Evolutionary conservation across 2,797 vertebrate species (phyloP), one percentile per base, ranked within the genome.

Genomic region (Cetoscarus ocellatus): DNA sequence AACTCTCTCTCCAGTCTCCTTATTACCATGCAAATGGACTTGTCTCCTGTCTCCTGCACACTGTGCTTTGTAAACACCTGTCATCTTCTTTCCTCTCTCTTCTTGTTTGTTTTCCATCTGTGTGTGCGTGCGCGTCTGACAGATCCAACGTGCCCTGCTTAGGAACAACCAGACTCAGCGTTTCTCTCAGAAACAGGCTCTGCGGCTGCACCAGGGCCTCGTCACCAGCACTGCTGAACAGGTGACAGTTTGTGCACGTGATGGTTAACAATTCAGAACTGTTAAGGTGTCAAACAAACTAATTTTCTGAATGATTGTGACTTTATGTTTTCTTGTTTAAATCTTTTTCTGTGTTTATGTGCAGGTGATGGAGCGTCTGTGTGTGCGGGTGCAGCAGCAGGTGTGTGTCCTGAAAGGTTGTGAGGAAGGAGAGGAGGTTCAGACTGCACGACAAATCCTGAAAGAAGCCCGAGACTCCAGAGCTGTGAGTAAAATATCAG

Each of bases 201-300:
- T 97, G 45, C 86, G 97, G 51, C 92, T 98, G 70, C 95, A 98
- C 83, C 97, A 97, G 69, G 97, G 97, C 67, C 93, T 98, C 48
- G 96, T 97, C 90, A 97, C 95, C 90, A 98, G 96, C 93, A 96
- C 96, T 1, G 96, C 96, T 7, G 96, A 98, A 91, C 97, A 98
- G 95, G 97, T 95, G 40, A 40, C 73, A 73, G 55, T 62, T 10
- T 63, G 27, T 56, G 50, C 45, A 39, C 4, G 13, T 6, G 12
- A 44, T 43, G n/a, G 17, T 5, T 10, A 53, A 56, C 34, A 13
- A 47, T 27, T 52, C 36, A 1, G 34, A 17, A 9, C 49, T 35
- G 70, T 40, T 52, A 1, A 48, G 62, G 35, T 27, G 2, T n/a
- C 15, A 43, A 10, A 19, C 38, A 38, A 12, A 5, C 17, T 3